These are phyloP conservation scores for Trissolcus japonicus DNA, from an alignment of 2,888 invertebrate species.

Conservation along the genomic window DNA sequence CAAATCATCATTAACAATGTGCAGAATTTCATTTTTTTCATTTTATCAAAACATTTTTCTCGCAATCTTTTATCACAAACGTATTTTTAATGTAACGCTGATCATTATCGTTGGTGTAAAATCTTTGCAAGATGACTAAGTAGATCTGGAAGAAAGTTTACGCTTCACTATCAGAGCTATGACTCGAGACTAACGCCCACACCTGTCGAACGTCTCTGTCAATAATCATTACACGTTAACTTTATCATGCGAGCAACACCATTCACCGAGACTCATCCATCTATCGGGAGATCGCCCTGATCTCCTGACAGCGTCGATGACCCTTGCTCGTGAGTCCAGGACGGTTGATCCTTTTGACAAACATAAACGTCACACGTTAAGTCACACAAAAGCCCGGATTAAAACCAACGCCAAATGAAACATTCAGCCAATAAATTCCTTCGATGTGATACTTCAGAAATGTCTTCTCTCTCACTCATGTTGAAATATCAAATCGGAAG, in stretches of 20 bases:
- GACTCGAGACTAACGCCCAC: slow-evolving; percentile 60
- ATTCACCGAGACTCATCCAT: slow-evolving; percentile 46
- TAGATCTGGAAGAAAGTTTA: slow-evolving; percentile 53
- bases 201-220: slow-evolving; percentile 64
- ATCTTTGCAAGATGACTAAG: slow-evolving; percentile 57
- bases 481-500: no score
- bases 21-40: not conserved
- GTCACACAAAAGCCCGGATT: not conserved
- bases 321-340: slow-evolving; percentile 26
- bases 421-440: no score
- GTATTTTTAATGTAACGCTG: no score
- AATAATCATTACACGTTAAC: slow-evolving; percentile 69
- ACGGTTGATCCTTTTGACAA: slow-evolving; percentile 48
- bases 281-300: slow-evolving; percentile 35
- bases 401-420: not conserved
- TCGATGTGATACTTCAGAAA: no score
- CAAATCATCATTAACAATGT: not conserved
- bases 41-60: no score
- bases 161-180: slow-evolving; percentile 30
- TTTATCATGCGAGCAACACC: slow-evolving; percentile 55
- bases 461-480: no score
- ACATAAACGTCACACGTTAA: slow-evolving; percentile 27
- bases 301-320: slow-evolving; percentile 34
- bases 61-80: no score
- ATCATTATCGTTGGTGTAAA: slow-evolving; percentile 3